These are phyloP conservation scores for Dolomedes plantarius DNA, from an alignment of 2,888 invertebrate genomes.

Conservation along the genomic window DNA sequence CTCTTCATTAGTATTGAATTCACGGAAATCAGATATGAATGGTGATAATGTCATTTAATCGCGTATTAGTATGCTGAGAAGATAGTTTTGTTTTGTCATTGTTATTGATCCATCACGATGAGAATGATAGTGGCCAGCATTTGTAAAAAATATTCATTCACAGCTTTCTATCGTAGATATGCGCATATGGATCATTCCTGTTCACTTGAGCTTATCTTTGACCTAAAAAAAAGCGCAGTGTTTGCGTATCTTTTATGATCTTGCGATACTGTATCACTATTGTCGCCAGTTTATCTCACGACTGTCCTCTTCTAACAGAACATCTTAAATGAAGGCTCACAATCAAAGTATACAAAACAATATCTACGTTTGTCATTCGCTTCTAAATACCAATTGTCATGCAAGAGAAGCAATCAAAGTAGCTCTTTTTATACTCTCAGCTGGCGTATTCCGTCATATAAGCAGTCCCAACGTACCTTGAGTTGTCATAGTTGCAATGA, in stretches of 20 bases:
- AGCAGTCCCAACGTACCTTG: no score
- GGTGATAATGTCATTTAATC: no score
- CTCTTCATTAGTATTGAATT: no score
- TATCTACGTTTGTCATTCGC: neutral
- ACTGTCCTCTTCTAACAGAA: conserved; percentile 20
- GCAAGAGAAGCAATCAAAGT: neutral
- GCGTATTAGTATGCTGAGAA: no score
- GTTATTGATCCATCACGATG: no score
- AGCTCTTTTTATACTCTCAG: neutral
- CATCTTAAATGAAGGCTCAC: conserved; percentile 32
- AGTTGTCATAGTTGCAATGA: neutral
- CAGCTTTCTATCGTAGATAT: neutral
- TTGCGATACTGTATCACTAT: conserved; percentile 34
- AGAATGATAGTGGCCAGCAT: no score
- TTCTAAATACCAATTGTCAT: neutral
- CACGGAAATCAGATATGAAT: no score
- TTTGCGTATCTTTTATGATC: conserved; percentile 8
- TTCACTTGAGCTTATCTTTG: neutral
- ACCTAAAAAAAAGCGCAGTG: conserved; percentile 4
- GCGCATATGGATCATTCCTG: neutral
- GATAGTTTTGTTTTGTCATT: no score
- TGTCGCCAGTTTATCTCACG: conserved; percentile 57
- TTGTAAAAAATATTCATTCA: neutral
- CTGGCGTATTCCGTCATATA: conserved; percentile 8
- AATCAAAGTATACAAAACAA: neutral